These are phyloP conservation scores for Hydrophis major DNA, from an alignment of 2,797 vertebrate genomes.

Conservation along the genomic window DNA sequence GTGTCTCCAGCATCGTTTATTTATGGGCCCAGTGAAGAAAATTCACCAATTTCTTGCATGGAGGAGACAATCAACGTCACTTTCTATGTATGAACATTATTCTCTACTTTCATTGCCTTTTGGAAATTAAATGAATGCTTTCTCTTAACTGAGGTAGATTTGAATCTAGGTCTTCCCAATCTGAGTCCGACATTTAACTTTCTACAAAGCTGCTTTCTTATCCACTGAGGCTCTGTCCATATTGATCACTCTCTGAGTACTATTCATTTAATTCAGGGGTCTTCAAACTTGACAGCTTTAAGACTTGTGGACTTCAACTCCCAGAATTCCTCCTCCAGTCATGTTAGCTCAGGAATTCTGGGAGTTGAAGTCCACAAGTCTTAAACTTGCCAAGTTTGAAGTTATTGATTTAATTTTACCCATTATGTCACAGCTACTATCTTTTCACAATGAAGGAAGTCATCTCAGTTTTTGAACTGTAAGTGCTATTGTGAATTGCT, in stretches of 20 bases:
- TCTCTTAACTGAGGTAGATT: background rate
- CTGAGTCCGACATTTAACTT: background rate
- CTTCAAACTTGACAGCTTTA: no score
- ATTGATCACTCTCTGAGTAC: background rate
- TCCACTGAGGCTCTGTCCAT: background rate
- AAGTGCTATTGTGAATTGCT: background rate
- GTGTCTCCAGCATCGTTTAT: constrained; percentile 83
- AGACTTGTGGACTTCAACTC: no score
- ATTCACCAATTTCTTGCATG: constrained; percentile 73
- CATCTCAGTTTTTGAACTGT: background rate
- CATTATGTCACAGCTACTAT: background rate
- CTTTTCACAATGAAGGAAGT: background rate
- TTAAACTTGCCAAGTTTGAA: no score
- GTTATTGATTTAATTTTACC: background rate
- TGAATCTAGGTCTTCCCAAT: background rate
- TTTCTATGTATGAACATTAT: constrained; percentile 80
- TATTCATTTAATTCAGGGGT: background rate
- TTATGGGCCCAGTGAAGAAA: constrained; percentile 77
- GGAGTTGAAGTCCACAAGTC: no score
- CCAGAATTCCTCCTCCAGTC: no score
- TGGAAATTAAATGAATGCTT: background rate
- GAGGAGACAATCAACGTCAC: constrained; percentile 86
- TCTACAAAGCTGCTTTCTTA: background rate
- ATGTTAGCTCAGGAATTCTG: no score
- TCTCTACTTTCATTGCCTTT: background rate